Conservation (phyloP, 2,113 vertebrate species). For the western clawed frog (Xenopus tropicalis) region DNA sequence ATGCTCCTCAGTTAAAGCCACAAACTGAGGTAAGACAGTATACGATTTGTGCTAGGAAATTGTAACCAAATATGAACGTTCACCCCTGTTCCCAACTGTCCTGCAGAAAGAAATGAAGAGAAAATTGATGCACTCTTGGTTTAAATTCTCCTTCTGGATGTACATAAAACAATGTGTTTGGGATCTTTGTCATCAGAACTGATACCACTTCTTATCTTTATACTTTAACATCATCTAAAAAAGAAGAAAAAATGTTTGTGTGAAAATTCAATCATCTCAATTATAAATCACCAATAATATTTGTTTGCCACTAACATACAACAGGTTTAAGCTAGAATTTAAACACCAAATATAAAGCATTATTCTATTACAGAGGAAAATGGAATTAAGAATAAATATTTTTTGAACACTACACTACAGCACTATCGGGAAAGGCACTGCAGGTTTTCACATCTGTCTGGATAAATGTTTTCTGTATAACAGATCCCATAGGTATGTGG, state of each 20-base stretch:
- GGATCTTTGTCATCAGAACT: constrained; percentile 80
- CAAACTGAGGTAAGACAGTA: constrained; percentile 83
- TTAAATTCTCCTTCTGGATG: constrained; percentile 62
- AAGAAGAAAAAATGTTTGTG: neutral
- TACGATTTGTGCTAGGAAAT: constrained; percentile 87
- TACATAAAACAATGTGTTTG: constrained; percentile 62
- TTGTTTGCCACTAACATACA: too few relatives aligned
- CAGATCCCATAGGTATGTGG: too few relatives aligned
- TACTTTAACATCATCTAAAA: constrained; percentile 98
- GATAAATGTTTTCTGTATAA: too few relatives aligned
- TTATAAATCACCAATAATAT: too few relatives aligned
- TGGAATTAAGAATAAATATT: too few relatives aligned
- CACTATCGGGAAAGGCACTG: too few relatives aligned
- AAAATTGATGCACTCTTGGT: constrained; percentile 52
- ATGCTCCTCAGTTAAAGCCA: constrained; percentile 73
- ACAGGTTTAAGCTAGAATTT: too few relatives aligned
- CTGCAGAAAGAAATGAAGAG: constrained; percentile 68
- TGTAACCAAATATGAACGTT: constrained; percentile 60
- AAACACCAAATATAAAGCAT: too few relatives aligned
- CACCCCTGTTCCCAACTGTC: constrained; percentile 62
- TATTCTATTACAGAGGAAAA: too few relatives aligned
- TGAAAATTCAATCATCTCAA: neutral
- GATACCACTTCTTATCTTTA: constrained; percentile 99
- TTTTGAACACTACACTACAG: too few relatives aligned
- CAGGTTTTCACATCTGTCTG: too few relatives aligned